phyloP scores from a whole-genome alignment of 2,113 vertebrate species.

The Bos javanicus region DNA sequence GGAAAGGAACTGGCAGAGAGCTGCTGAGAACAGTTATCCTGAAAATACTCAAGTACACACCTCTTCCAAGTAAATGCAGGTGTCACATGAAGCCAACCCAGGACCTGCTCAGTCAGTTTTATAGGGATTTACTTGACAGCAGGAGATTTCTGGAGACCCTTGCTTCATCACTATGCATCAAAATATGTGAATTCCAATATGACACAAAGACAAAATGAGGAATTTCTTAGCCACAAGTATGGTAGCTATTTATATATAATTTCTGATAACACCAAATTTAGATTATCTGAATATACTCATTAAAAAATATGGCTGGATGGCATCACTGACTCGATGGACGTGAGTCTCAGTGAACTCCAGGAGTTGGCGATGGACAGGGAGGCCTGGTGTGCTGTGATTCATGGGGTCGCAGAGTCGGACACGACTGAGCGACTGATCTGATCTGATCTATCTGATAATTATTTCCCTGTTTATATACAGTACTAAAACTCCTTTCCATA shows the following conservation, averaged over 20 bases:
- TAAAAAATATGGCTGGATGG: background rate
- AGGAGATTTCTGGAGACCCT: background rate
- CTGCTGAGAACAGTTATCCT: background rate
- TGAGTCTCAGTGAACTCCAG: too few species aligned
- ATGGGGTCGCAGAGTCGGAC: too few species aligned
- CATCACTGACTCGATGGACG: too few species aligned
- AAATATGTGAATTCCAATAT: background rate
- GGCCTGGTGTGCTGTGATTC: too few species aligned
- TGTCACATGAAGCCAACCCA: background rate
- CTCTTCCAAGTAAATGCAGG: background rate
- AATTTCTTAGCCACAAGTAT: background rate
- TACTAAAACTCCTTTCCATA: background rate
- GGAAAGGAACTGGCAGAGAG: background rate
- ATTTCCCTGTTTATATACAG: background rate
- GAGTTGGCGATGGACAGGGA: too few species aligned
- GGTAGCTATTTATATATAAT: background rate
- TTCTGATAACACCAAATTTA: constrained; percentile 15
- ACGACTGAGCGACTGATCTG: too few species aligned
- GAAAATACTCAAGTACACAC: background rate
- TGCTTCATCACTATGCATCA: background rate
- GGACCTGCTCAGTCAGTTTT: background rate
- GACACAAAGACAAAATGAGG: background rate
- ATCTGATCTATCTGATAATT: background rate
- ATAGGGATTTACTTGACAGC: background rate
- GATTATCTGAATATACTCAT: background rate